phyloP scores from a whole-genome alignment of 2,888 invertebrate species.

The Dicranocentrus wangi region DNA sequence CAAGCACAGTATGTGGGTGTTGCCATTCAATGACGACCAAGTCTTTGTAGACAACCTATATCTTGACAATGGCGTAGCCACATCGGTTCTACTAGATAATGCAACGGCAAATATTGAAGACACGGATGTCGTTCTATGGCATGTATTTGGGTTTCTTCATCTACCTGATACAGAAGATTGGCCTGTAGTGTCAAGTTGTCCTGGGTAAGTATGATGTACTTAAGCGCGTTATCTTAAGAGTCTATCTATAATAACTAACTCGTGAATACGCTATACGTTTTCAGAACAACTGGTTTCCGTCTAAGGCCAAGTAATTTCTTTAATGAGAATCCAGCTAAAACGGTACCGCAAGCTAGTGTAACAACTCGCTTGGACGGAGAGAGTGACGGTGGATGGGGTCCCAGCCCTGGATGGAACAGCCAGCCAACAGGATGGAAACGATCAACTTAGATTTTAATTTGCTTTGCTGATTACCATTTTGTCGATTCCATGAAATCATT shows the following conservation, averaged over 20 bases:
- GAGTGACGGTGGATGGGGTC: not conserved
- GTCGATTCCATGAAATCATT: too few relatives aligned
- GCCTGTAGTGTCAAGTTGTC: not conserved
- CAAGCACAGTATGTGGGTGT: constrained; percentile 50
- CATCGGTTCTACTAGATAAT: constrained; percentile 39
- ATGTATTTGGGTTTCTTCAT: constrained; percentile 16
- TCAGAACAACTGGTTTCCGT: constrained; percentile 43
- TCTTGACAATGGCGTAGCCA: constrained; percentile 35
- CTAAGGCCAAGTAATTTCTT: constrained; percentile 62
- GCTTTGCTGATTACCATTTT: too few relatives aligned
- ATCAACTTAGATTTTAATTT: too few relatives aligned
- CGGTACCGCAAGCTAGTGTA: constrained; percentile 40
- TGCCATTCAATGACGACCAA: constrained; percentile 44
- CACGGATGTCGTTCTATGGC: constrained; percentile 47
- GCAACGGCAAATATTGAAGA: constrained; percentile 27
- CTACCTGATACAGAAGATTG: constrained; percentile 37
- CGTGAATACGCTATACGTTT: not conserved
- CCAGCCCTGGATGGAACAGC: not conserved
- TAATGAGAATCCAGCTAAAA: constrained; percentile 53
- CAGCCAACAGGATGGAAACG: too few relatives aligned
- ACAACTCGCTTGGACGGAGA: constrained; percentile 37
- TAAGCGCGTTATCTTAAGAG: not conserved
- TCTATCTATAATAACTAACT: not conserved
- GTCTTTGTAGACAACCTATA: constrained; percentile 44
- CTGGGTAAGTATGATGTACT: not conserved